Percentiles rank a stretch among this genome's conserved stretches.
phyloP scores from a whole-genome alignment of 2,797 vertebrate genomes.

The Benthosema pterotum region DNA sequence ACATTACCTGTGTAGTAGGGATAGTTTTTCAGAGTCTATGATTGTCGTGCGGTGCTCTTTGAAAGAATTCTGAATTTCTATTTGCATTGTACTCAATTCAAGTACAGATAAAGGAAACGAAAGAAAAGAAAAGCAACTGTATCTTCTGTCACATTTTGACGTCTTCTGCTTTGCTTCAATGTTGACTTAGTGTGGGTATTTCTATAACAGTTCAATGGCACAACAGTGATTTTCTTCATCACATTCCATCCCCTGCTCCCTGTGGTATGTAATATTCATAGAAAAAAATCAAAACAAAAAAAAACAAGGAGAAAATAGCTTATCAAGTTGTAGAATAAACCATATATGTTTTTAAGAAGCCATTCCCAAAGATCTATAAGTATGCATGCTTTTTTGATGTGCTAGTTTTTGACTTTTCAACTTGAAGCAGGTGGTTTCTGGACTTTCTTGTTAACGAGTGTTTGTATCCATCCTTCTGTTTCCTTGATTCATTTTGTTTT shows the following conservation, averaged over 20 bases:
- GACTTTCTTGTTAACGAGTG: conserved; percentile 58
- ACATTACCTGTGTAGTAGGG: conserved; percentile 74
- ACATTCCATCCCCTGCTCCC: conserved; percentile 47
- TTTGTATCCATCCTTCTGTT: conserved; percentile 57
- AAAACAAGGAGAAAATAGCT: conserved; percentile 69
- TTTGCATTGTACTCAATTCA: conserved; percentile 70
- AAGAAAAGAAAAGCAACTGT: conserved; percentile 46
- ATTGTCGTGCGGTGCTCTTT: conserved; percentile 56
- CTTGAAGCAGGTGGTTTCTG: conserved; percentile 67
- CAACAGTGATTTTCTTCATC: conserved; percentile 45
- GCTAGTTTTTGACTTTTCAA: conserved; percentile 47
- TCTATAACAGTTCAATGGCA: conserved; percentile 20
- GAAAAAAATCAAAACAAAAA: conserved; percentile 55
- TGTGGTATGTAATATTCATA: conserved; percentile 54
- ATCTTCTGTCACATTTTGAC: conserved; percentile 64
- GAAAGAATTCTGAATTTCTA: conserved; percentile 58
- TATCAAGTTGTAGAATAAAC: conserved; percentile 79
- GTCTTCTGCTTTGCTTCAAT: conserved; percentile 70
- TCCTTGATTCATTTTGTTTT: conserved; percentile 32
- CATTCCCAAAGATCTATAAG: conserved; percentile 74
- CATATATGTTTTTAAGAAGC: conserved; percentile 71
- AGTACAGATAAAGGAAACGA: conserved; percentile 65
- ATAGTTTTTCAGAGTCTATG: conserved; percentile 67
- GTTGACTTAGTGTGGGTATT: conserved; percentile 49
- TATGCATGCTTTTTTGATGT: conserved; percentile 72